Percentiles rank a stretch among this genome's conserved stretches.
Conservation (phyloP, 2,888 invertebrate genomes). For the Pammene fasciana region DNA sequence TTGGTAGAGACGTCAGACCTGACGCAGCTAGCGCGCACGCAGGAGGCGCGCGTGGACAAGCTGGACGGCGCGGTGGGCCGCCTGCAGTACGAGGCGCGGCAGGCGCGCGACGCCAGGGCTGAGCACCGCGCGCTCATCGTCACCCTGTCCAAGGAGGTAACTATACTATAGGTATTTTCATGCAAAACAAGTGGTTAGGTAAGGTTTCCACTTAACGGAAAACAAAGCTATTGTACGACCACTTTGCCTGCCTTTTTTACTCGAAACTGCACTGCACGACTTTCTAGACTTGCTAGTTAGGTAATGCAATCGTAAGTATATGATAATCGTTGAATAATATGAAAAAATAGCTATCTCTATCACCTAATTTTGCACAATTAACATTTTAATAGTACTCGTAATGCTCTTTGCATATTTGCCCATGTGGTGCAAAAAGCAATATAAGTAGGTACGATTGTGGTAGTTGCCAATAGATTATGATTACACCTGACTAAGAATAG, state of each 20-base stretch:
- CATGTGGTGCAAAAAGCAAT: too few relatives aligned
- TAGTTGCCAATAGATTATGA: too few relatives aligned
- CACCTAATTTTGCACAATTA: too few relatives aligned
- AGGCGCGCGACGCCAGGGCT: conserved; percentile 59
- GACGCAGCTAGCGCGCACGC: conserved; percentile 62
- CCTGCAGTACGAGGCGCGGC: conserved; percentile 68
- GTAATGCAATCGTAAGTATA: too few relatives aligned
- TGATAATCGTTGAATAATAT: too few relatives aligned
- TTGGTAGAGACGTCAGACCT: conserved; percentile 62
- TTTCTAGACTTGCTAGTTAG: too few relatives aligned
- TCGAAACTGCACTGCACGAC: conserved; percentile 1
- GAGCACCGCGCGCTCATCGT: conserved; percentile 71
- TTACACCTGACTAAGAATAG: too few relatives aligned
- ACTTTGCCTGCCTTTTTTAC: neutral
- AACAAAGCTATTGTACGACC: neutral
- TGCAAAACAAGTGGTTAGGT: neutral
- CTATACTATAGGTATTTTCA: neutral
- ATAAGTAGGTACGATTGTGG: too few relatives aligned
- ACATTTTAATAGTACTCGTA: too few relatives aligned
- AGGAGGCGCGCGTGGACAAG: conserved; percentile 69
- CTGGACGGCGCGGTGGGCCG: conserved; percentile 64
- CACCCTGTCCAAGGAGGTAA: conserved; percentile 80
- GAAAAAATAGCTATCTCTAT: too few relatives aligned
- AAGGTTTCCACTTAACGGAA: neutral
- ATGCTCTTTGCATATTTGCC: too few relatives aligned